These are phyloP conservation scores for Drosophila hydei DNA, from an alignment of 1,140 invertebrate species.

Conservation along the genomic window DNA sequence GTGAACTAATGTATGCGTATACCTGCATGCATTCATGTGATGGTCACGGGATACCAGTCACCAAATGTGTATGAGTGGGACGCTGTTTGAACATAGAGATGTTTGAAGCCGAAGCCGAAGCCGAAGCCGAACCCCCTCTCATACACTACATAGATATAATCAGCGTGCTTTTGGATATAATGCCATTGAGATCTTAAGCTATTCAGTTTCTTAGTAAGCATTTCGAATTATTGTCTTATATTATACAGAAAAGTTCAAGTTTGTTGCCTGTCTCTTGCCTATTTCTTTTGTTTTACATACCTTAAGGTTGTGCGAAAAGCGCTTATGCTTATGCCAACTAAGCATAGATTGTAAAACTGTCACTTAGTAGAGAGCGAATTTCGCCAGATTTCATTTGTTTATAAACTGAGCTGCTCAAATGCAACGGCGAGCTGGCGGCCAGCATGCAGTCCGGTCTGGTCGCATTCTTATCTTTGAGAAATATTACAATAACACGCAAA, in stretches of 20 bases:
- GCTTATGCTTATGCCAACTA: no score
- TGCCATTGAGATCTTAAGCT: no score
- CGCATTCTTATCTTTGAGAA: constrained; percentile 83
- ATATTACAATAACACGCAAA: constrained; percentile 84
- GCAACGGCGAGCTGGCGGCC: constrained; percentile 25
- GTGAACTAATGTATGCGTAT: constrained; percentile 33
- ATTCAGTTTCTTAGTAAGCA: no score
- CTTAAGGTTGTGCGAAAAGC: no score
- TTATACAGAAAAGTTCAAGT: no score
- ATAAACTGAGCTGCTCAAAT: constrained; percentile 56
- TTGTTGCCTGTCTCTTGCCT: constrained; percentile 26
- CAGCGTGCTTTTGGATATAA: background rate
- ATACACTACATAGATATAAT: background rate
- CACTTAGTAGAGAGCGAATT: constrained; percentile 50
- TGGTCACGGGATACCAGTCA: constrained; percentile 20
- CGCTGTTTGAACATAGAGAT: background rate
- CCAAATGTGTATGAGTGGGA: background rate
- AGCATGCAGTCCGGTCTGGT: constrained; percentile 61
- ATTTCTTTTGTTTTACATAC: constrained; percentile 44
- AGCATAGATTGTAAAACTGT: constrained; percentile 45
- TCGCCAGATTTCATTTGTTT: constrained; percentile 67
- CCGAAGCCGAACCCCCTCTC: background rate
- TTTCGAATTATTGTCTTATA: background rate
- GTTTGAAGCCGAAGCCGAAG: background rate
- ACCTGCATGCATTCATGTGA: constrained; percentile 45